Evolutionary conservation across 2,888 invertebrate species (phyloP).

Genomic region (Cheilosia vulpina): DNA sequence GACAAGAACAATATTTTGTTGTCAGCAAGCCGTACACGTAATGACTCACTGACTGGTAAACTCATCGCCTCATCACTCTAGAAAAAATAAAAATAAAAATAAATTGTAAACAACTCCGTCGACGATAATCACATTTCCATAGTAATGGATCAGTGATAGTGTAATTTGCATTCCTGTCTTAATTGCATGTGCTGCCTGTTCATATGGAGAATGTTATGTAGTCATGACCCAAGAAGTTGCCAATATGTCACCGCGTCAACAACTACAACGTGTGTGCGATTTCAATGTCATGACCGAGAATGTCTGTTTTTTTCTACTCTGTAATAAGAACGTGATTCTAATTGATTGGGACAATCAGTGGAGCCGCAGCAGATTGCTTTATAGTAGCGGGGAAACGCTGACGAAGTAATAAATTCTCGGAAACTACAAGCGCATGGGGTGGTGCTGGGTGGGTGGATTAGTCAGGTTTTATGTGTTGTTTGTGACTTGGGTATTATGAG

Average conservation of each 20-base stretch:
- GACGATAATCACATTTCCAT: slow-evolving; percentile 30
- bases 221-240: slow-evolving; percentile 42
- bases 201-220: slow-evolving; percentile 10
- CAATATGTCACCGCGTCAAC: slow-evolving; percentile 48
- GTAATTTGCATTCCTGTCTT: slow-evolving; percentile 56
- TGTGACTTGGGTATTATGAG: slow-evolving; percentile 28
- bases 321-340: slow-evolving; percentile 69
- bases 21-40: slow-evolving; percentile 12
- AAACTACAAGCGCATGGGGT: slow-evolving; percentile 32
- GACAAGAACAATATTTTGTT: background rate
- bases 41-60: slow-evolving; percentile 47
- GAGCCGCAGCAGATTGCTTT: slow-evolving; percentile 32
- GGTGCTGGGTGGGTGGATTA: slow-evolving; percentile 29
- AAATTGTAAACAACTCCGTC: slow-evolving; percentile 24
- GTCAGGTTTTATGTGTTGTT: slow-evolving; percentile 52
- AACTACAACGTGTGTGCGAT: slow-evolving; percentile 40
- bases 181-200: slow-evolving; percentile 22
- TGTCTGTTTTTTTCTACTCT: slow-evolving; percentile 11
- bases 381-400: slow-evolving; percentile 1
- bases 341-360: slow-evolving; percentile 66
- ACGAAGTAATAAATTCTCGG: slow-evolving; percentile 64
- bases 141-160: slow-evolving; percentile 19
- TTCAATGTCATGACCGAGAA: slow-evolving; percentile 68
- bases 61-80: too few relatives aligned
- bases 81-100: slow-evolving; percentile 4